Evolutionary conservation across 2,797 vertebrate genomes (phyloP), one percentile per base, ranked within the genome.

Genomic region (Pseudochirops cupreus): DNA sequence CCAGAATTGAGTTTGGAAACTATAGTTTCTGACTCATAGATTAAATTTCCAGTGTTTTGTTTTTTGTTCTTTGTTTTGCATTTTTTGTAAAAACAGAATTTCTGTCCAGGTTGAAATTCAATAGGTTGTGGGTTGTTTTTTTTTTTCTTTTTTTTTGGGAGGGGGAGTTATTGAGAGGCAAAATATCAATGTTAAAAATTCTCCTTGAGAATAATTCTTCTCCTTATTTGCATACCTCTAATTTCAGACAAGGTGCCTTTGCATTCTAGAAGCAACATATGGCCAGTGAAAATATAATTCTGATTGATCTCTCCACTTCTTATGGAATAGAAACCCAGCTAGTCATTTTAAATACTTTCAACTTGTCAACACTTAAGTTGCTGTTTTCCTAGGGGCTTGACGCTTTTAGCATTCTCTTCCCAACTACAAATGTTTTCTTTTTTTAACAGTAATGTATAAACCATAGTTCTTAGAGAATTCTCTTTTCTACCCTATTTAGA

Each of bases 271-370:
- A 97, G 94, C 31, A 96, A 39, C 54, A 58, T 87, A 95, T 46
- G 95, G 89, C 56, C 97, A 97, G 31, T 96, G 95, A 94, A 94
- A 97, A 97, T 96, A 91, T 58, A 95, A 97, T 55, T 94, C 94
- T 4, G 59, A 94, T 97, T 97, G 95, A 91, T 11, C 96, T 97
- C 89, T 12, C 53, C n/a, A 62, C 96, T 97, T 98, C 91, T 94
- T 97, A 59, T 90, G 94, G 94, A 62, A 67, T 95, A 55, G 93
- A 97, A 95, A 56, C 95, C 33, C 87, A 95, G 94, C 46, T 94
- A 96, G 39, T 90, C 97, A 95, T 94, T 98, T 91, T 97, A 96
- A 97, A 97, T 97, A 92, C 91, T 89, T 96, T 91, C 59, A 97
- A 62, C 91, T 98, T 97, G 94, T 97, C 96, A 89, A 39, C 33